Base-by-base conservation (phyloP, 1,140 invertebrate genomes). In the Radopholus similis region DNA sequence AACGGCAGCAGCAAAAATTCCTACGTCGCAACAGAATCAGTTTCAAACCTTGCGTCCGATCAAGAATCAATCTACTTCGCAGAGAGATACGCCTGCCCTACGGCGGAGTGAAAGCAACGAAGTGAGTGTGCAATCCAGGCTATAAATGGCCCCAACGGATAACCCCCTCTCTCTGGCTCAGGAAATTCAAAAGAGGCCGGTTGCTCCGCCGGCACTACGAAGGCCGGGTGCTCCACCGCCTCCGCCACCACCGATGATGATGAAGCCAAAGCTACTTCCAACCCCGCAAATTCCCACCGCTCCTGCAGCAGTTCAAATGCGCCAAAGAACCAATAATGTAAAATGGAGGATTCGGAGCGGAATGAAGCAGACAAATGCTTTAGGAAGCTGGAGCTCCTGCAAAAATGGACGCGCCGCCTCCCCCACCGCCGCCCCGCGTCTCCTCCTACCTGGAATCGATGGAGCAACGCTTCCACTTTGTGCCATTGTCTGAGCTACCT, bases 401-500 rank as follows among this genome's bases (percentile, higher is more conserved):
- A n/a, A n/a, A n/a, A n/a, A n/a, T n/a, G n/a, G n/a, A n/a, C n/a
- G n/a, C n/a, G n/a, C 51, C 18, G 2, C 40, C 72, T 18, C 71
- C 71, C 0, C 64, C 37, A 37, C 72, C 72, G 23, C 71, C 71
- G 4, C 71, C 62, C 18, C 28, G 71, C 8, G 51, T 75, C 9
- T 56, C 72, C n/a, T 72, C 71, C 21, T 72, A 71, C 30, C 37
- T 76, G 64, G 71, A 72, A 40, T 72, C 71, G 18, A 77, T 62
- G 38, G 71, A 72, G 34, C 71, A 72, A 15, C 40, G 71, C 15
- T 72, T 72, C 32, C 71, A 72, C 32, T 72, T 72, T 55, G 23
- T 72, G 1, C 71, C 71, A 4, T 28, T 74, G 28, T 15, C 40
- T 15, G 71, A 72, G 42, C 54, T 72, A 21, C 71, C 71, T 18